Evolutionary conservation across 2,888 invertebrate species (phyloP).

Genomic region (Lepidochitona cinerea): DNA sequence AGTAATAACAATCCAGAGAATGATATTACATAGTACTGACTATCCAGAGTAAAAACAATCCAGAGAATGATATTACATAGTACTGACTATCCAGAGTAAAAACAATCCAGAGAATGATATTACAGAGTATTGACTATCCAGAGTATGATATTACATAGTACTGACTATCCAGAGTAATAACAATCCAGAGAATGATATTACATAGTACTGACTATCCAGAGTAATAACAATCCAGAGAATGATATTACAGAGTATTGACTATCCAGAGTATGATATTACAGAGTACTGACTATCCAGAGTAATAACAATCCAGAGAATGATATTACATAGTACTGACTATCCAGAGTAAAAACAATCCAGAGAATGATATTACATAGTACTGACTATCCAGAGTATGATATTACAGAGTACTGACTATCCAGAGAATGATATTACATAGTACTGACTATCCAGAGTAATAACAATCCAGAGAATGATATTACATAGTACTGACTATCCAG

Average conservation of each 20-base stretch:
- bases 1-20: no score
- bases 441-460: background rate
- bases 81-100: background rate
- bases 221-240: background rate
- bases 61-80: background rate
- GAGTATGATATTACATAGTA: background rate
- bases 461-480: background rate
- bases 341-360: no score
- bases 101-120: background rate
- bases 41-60: no score
- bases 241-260: background rate
- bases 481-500: background rate
- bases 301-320: no score
- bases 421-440: background rate
- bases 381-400: background rate
- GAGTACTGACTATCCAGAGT: background rate
- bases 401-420: background rate
- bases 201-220: background rate
- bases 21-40: no score
- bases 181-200: background rate
- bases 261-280: background rate
- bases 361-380: background rate
- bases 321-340: background rate
- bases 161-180: background rate
- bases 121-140: background rate